phyloP scores from a whole-genome alignment of 2,888 invertebrate genomes.

The Carterocephalus palaemon region DNA sequence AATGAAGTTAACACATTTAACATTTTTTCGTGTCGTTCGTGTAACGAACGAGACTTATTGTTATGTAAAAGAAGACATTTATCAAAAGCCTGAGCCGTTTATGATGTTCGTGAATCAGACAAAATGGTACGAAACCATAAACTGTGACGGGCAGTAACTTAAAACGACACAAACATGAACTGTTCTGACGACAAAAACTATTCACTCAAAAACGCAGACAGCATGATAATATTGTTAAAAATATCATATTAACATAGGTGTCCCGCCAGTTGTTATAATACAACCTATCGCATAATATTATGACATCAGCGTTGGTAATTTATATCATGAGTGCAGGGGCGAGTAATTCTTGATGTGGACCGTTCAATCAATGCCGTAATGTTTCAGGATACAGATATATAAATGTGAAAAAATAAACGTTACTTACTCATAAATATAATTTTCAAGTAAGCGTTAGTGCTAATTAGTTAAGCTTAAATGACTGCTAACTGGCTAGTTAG shows the following conservation, averaged over 20 bases:
- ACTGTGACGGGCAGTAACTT: constrained; percentile 5
- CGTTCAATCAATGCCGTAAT: no score
- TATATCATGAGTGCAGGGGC: constrained; percentile 20
- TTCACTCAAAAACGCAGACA: constrained; percentile 8
- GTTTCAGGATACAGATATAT: no score
- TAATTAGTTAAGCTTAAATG: no score
- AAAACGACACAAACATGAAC: constrained; percentile 2
- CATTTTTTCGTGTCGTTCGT: constrained; percentile 45
- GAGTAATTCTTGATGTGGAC: constrained; percentile 23
- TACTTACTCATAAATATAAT: no score
- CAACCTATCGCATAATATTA: constrained; percentile 17
- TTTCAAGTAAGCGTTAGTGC: no score
- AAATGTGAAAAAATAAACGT: no score
- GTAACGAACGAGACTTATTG: constrained; percentile 47
- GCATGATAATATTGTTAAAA: constrained; percentile 21
- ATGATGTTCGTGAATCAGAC: constrained; percentile 12
- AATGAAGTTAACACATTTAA: constrained; percentile 28
- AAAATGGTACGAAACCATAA: constrained; percentile 14
- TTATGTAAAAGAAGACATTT: constrained; percentile 58
- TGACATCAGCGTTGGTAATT: constrained; percentile 24
- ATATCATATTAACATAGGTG: constrained; percentile 23
- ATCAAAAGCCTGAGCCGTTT: constrained; percentile 35
- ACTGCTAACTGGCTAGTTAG: no score
- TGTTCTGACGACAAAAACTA: constrained; percentile 17
- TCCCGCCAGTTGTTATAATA: constrained; percentile 21